A percentile compares a stretch with the other conserved stretches of the same genome.
These are phyloP conservation scores for Idaea aversata DNA, from an alignment of 2,888 invertebrate species.

Conservation along the genomic window DNA sequence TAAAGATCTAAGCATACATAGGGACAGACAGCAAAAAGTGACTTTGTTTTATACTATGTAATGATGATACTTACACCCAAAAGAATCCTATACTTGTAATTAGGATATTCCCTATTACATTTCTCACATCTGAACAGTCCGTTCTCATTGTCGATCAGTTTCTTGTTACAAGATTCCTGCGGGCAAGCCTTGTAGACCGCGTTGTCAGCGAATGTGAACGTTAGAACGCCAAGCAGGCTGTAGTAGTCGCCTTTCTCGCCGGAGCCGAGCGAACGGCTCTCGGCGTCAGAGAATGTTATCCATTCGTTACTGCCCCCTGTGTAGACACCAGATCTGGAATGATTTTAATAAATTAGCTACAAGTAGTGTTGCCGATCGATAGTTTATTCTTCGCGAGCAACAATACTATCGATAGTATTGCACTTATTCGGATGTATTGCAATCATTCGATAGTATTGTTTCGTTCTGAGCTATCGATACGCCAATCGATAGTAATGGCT, in stretches of 20 bases:
- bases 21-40: too few species aligned
- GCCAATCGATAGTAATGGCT: too few species aligned
- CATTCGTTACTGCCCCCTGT: slow-evolving; percentile 82
- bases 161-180: slow-evolving; percentile 94
- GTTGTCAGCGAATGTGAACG: slow-evolving; percentile 89
- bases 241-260: slow-evolving; percentile 92
- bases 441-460: too few species aligned
- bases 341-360: not conserved
- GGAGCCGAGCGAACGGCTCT: slow-evolving; percentile 84
- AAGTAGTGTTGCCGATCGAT: too few species aligned
- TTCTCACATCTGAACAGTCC: slow-evolving; percentile 97
- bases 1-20: too few species aligned
- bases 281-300: slow-evolving; percentile 88
- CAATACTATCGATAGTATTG: too few species aligned
- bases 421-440: too few species aligned
- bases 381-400: too few species aligned
- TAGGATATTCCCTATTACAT: slow-evolving; percentile 90
- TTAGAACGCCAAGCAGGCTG: slow-evolving; percentile 87
- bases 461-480: too few species aligned
- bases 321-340: slow-evolving; percentile 61
- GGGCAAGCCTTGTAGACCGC: slow-evolving; percentile 96
- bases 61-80: slow-evolving; percentile 86
- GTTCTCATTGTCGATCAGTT: slow-evolving; percentile 92
- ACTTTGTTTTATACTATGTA: too few species aligned
- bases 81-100: slow-evolving; percentile 92